Base-by-base conservation (phyloP, 2,797 vertebrate genomes). In the Graptemys geographica region DNA sequence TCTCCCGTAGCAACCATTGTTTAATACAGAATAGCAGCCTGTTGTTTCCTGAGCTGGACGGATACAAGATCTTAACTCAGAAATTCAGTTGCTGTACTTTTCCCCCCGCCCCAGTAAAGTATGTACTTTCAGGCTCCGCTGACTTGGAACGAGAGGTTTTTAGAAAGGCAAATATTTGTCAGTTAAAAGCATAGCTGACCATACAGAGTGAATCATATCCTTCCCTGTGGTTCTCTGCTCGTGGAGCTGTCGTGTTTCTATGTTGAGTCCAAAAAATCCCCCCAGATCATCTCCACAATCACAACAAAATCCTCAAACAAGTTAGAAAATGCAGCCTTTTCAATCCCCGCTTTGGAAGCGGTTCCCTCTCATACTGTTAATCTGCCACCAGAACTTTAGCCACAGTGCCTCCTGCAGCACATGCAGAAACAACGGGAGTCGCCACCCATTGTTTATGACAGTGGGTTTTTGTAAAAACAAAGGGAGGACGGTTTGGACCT, bases 131-230 rank as follows among this genome's bases (percentile, higher is more conserved):
- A 87, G 78, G 47, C 41, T 65, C 33, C 78, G 87, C 81, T 94
- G 90, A 79, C 89, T 96, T 95, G 89, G 65, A 94, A 92, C 84
- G 57, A 37, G 82, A 52, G 11, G 5, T 87, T 97, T 96, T 93
- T 65, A 90, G 94, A 93, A 97, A 92, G 87, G 49, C 93, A 97
- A 96, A 96, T 96, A 96, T 96, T 96, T 96, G 74, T 86, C 55
- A 84, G 93, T 91, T 91, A 93, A 88, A 96, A 96, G 94, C 92
- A 85, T 93, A 94, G 86, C 94, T 96, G 94, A 94, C 91, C 47
- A 1, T 89, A 94, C 93, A 97, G 95, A 84, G 89, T 88, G 94
- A 95, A 95, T 87, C 94, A 2, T 87, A 84, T 91, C 94, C 62
- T 94, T 80, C 80, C 94, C 76, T 94, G 89, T 95, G 87, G 78